These are phyloP conservation scores for Lithobius niger DNA, from an alignment of 1,140 invertebrate genomes.

Conservation along the genomic window DNA sequence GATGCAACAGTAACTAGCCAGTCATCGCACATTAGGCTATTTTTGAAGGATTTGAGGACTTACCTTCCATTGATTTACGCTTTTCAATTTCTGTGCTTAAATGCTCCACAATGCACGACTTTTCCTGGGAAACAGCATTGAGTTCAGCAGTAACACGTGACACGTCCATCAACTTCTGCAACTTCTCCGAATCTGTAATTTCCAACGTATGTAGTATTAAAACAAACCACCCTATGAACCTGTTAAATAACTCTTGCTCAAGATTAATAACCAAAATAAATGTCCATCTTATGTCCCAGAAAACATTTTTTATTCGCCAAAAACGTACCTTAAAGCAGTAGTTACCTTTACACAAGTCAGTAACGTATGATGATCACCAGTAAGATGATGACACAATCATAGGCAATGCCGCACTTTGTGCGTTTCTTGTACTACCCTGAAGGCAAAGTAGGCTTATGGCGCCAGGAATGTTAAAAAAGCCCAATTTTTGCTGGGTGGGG, in stretches of 20 bases:
- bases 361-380: too few relatives aligned
- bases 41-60: too few relatives aligned
- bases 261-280: background rate
- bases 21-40: too few relatives aligned
- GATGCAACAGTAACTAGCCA: too few relatives aligned
- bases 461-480: too few relatives aligned
- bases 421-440: too few relatives aligned
- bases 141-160: background rate
- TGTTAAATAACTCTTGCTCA: background rate
- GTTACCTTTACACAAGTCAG: too few relatives aligned
- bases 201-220: background rate
- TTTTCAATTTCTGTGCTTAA: background rate
- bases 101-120: background rate
- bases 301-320: background rate
- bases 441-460: too few relatives aligned
- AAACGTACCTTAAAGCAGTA: too few relatives aligned
- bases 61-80: background rate
- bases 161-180: background rate
- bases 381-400: too few relatives aligned
- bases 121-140: background rate
- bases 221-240: background rate
- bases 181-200: background rate
- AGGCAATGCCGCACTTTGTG: too few relatives aligned
- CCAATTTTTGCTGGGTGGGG: too few relatives aligned
- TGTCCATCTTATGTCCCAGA: background rate